A percentile compares a stretch with the other conserved stretches of the same genome.
These are phyloP conservation scores for Actinemys pallida DNA, from an alignment of 2,113 vertebrate genomes.

Conservation along the genomic window DNA sequence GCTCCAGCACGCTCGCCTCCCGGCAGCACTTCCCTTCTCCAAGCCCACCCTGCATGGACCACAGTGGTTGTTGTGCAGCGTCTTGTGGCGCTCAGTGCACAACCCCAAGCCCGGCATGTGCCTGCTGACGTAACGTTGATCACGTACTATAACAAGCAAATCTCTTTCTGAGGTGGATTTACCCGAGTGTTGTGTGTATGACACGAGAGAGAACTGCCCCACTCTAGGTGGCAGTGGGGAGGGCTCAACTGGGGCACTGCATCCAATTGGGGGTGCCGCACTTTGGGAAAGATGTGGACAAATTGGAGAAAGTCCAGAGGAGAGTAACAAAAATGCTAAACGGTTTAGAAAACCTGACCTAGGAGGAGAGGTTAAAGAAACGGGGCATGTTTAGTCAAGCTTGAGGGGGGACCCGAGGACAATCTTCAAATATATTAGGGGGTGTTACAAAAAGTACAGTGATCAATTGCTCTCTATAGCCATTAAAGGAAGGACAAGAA, in stretches of 20 bases:
- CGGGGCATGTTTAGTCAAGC: background rate
- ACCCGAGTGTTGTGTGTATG: background rate
- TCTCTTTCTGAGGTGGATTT: background rate
- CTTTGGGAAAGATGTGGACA: background rate
- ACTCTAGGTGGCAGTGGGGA: too few species aligned
- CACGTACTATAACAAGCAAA: background rate
- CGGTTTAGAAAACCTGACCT: background rate
- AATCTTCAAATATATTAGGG: background rate
- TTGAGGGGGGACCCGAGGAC: background rate
- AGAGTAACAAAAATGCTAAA: background rate
- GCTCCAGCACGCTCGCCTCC: background rate
- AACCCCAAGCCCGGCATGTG: background rate
- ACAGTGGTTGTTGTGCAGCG: fast-evolving
- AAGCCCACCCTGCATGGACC: background rate
- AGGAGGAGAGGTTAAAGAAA: background rate
- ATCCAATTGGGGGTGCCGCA: background rate
- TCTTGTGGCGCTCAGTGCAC: background rate
- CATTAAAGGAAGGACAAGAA: background rate
- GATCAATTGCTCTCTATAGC: background rate
- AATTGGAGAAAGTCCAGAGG: background rate
- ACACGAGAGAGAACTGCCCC: background rate
- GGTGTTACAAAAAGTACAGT: background rate
- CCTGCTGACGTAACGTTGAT: background rate
- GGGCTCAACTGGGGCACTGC: background rate
- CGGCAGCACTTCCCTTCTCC: background rate